Percentiles rank a stretch among this genome's conserved stretches.
Conservation (phyloP, 2,797 vertebrate genomes). For the Glyptemys insculpta region DNA sequence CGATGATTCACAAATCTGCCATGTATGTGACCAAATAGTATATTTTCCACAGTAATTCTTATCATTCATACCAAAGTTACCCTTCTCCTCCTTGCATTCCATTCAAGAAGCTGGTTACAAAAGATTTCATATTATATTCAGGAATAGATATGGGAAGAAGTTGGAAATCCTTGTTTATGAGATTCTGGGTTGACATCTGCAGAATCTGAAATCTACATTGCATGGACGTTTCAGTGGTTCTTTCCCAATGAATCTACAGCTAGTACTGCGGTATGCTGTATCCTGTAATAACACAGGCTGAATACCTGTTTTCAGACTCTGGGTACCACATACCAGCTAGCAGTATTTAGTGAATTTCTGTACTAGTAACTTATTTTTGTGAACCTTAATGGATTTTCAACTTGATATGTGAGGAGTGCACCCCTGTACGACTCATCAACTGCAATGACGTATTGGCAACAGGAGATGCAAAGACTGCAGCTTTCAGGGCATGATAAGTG, state of each 20-base stretch:
- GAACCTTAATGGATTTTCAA: background rate
- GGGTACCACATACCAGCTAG: background rate
- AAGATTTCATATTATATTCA: background rate
- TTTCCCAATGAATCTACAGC: background rate
- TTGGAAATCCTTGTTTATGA: background rate
- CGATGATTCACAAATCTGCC: background rate
- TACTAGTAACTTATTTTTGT: background rate
- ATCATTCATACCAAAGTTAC: background rate
- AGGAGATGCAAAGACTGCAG: background rate
- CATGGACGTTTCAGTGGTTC: background rate
- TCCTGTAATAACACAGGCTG: background rate
- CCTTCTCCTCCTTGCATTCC: background rate
- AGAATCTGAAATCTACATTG: background rate
- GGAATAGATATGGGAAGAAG: background rate
- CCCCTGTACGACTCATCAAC: background rate
- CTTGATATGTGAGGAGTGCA: background rate
- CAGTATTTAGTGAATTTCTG: background rate
- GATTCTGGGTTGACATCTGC: background rate
- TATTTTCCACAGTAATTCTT: background rate
- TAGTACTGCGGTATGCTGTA: background rate
- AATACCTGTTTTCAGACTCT: background rate
- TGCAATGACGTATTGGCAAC: background rate
- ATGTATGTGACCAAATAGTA: background rate
- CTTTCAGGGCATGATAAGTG: background rate
- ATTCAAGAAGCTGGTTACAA: conserved; percentile 1